Conservation (phyloP, 2,113 vertebrate species). For the Patagioenas fasciata region DNA sequence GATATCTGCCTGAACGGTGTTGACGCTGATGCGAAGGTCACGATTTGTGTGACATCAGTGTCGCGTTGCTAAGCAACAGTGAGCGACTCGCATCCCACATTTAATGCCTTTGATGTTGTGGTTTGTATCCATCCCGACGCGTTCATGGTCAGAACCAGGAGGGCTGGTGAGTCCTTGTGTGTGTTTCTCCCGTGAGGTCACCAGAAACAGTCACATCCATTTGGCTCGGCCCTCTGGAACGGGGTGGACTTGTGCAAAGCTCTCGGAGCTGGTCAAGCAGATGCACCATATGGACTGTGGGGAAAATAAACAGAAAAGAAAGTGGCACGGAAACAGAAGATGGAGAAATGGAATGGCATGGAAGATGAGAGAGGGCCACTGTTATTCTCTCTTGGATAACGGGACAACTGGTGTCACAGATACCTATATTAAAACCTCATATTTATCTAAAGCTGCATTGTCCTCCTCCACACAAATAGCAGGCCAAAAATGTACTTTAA, state of each 20-base stretch:
- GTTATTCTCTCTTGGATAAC: neutral
- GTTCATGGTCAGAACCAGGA: neutral
- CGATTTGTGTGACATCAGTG: neutral
- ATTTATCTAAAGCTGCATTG: neutral
- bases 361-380: neutral
- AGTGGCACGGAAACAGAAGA: neutral
- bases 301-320: neutral
- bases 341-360: neutral
- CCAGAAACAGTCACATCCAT: neutral
- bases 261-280: neutral
- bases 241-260: neutral
- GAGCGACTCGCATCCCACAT: neutral
- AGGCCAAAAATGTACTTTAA: neutral
- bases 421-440: neutral
- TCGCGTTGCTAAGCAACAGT: neutral
- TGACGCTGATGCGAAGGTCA: neutral
- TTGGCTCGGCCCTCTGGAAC: neutral
- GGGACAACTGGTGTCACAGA: neutral
- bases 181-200: neutral
- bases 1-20: neutral
- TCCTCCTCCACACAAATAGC: neutral
- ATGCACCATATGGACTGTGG: neutral
- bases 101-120: neutral
- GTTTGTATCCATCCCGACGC: fast-evolving
- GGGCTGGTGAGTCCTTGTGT: fast-evolving